Evolutionary conservation across 1,140 invertebrate genomes (phyloP), one percentile per base, ranked within the genome.

Genomic region (Drosophila suzukii): DNA sequence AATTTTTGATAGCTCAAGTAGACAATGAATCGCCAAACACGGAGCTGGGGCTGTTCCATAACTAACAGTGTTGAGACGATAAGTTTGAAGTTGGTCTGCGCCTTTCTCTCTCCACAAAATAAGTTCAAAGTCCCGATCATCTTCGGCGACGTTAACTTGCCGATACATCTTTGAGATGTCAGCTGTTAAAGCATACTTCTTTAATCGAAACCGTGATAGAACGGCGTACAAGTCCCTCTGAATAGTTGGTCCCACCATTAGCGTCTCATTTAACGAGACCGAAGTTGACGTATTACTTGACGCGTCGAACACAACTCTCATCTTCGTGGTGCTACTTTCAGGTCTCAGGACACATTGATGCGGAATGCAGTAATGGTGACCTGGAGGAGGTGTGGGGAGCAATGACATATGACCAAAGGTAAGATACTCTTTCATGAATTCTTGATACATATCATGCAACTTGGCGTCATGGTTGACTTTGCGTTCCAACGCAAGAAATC

Each of bases 261-360:
- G 78, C 10, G 76, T 75, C 32, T 92, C 83, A 62, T 93, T 92
- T 36, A 92, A 43, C n/a, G 76, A 83, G 15, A 78, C 36, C 50
- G 70, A 68, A 10, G 15, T 75, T 10, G 60, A 47, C n/a, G 63
- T 72, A 61, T 68, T 74, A 15, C 54, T 50, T 5, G 77, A 73
- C 6, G 13, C 24, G 6, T 8, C 24, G 1, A 90, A 90, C 6
- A 89, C 85, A 30, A 83, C 75, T 30, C 75, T 51, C 12, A 78
- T 20, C 55, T 90, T 84, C 6, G 91, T 92, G 7, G 78, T 83
- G 34, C 72, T 61, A 61, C 86, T 91, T 4, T 17, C n/a, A 61
- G 83, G 66, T 62, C 75, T 81, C 11, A 90, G 51, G 10, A 92
- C 86, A 32, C 68, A 79, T 70, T 92, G 90, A 73, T 93, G 91